phyloP scores from a whole-genome alignment of 1,140 invertebrate species.

The Chelonus insularis region DNA sequence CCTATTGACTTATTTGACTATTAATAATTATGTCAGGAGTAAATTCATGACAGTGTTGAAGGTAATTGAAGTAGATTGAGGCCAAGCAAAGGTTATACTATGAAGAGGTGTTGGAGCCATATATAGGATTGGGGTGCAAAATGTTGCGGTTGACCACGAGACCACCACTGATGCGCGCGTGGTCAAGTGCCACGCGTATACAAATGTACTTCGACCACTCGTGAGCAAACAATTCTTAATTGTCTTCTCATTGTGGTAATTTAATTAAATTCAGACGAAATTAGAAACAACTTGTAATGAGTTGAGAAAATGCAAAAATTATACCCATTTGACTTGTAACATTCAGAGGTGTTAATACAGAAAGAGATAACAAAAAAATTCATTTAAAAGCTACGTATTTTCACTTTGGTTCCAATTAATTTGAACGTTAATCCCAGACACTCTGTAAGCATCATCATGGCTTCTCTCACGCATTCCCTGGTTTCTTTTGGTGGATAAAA shows the following conservation, averaged over 20 bases:
- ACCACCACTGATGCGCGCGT: not conserved
- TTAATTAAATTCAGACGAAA: constrained; percentile 9
- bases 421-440: not conserved
- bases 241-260: not conserved
- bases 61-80: not conserved
- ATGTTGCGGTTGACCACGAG: constrained; percentile 1
- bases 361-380: too few species aligned
- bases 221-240: constrained; percentile 3
- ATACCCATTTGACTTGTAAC: too few species aligned
- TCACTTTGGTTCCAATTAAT: constrained; percentile 16
- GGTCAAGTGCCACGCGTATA: not conserved
- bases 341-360: too few species aligned
- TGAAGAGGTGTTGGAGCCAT: not conserved
- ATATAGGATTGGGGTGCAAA: not conserved
- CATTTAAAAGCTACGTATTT: too few species aligned
- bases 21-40: too few species aligned
- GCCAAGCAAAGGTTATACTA: not conserved
- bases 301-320: not conserved
- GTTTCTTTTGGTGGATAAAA: constrained; percentile 1
- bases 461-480: not conserved
- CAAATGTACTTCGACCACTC: not conserved
- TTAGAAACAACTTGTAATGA: not conserved
- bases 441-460: not conserved
- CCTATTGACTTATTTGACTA: too few species aligned
- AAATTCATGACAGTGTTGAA: not conserved